Base-by-base conservation (phyloP, 2,797 vertebrate genomes). In the Aphelocoma californica region DNA sequence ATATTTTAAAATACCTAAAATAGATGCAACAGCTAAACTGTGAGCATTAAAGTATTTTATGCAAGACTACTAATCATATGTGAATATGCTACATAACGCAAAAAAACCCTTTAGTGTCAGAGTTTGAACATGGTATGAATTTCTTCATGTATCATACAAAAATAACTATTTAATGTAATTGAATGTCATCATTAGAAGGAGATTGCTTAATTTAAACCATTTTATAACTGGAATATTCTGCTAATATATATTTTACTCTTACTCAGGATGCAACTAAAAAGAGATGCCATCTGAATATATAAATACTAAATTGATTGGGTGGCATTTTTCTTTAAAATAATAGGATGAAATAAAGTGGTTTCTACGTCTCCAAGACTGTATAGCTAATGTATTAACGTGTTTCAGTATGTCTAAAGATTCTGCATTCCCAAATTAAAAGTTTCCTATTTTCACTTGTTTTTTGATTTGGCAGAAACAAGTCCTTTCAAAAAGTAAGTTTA, bases 281-380 rank as follows among this genome's bases (percentile, higher is more conserved):
- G 7, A 67, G 45, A 89, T 83, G 26, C 32, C 83, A 73, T 50
- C 25, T 9, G 1, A 84, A 71, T 36, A 47, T n/a, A 12, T 60
- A 91, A 61, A 61, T 47, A 34, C 14, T 26, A 56, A 26, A 71
- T 36, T 64, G n/a, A 67, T 78, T 34, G 81, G 8, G 21, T 87
- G 24, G 26, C 24, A 57, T 48, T 93, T 96, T 96, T 92, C 83
- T 90, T 93, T 29, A 62, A 93, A 62, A 45, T 73, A 91, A 84
- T 90, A 91, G 47, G 57, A 94, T 12, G 40, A 94, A 94, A 85
- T 75, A 12, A 31, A 89, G 2, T 84, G 18, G 2, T 71, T 94
- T 92, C 67, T 29, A 58, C 65, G 21, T 29, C 79, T 61, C 31
- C n/a, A 81, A 61, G 25, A 10, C 40, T 56, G 34, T 53, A 73